phyloP scores from a whole-genome alignment of 1,140 invertebrate genomes.

The Parasteatoda tepidariorum region DNA sequence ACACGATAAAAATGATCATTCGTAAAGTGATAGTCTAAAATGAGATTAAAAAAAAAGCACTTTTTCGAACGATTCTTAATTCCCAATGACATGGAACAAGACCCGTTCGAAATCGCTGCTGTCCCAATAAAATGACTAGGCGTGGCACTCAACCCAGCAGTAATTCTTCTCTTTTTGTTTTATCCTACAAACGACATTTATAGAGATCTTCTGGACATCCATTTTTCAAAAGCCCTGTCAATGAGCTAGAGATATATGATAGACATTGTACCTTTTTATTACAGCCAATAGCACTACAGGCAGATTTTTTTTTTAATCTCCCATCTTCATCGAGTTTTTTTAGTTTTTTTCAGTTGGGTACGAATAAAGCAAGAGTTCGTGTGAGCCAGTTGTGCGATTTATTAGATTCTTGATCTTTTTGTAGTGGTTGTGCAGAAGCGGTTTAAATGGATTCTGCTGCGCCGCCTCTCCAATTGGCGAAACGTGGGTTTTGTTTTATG shows the following conservation, averaged over 20 bases:
- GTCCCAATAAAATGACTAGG: constrained; percentile 53
- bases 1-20: constrained; percentile 37
- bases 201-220: constrained; percentile 31
- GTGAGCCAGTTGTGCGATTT: constrained; percentile 8
- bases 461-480: background rate
- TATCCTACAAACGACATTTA: constrained; percentile 38
- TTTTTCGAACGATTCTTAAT: constrained; percentile 46
- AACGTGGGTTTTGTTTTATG: no score
- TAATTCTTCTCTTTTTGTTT: background rate
- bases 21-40: constrained; percentile 6
- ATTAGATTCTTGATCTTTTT: constrained; percentile 12
- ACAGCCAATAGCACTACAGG: constrained; percentile 16
- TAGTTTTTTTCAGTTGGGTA: background rate
- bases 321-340: background rate
- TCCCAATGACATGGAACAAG: constrained; percentile 51
- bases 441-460: background rate
- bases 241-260: constrained; percentile 31
- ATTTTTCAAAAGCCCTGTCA: constrained; percentile 49
- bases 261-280: constrained; percentile 47
- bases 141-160: constrained; percentile 26
- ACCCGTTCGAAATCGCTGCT: constrained; percentile 20
- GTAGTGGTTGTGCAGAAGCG: background rate
- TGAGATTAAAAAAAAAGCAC: constrained; percentile 4
- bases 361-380: constrained; percentile 8
- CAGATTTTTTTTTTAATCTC: constrained; percentile 4